Evolutionary conservation across 1,140 invertebrate genomes (phyloP).

Genomic region (Nilaparvata lugens): DNA sequence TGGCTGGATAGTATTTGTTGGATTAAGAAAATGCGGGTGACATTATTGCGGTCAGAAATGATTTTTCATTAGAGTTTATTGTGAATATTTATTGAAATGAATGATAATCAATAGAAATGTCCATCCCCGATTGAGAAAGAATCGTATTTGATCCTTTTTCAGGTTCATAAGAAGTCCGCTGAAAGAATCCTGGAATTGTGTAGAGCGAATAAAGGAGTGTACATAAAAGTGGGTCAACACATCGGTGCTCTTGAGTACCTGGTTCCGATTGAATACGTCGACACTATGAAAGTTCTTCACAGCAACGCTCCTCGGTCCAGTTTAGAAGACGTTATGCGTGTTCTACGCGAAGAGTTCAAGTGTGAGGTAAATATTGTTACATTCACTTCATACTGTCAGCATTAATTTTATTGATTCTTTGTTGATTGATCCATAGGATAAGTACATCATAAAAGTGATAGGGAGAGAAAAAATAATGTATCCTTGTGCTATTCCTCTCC

Average conservation of each 20-base stretch:
- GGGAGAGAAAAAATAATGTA: too few species aligned
- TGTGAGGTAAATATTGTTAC: slow-evolving; percentile 58
- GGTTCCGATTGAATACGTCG: slow-evolving; percentile 87
- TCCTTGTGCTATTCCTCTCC: too few species aligned
- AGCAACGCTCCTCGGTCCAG: slow-evolving; percentile 82
- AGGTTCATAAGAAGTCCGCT: slow-evolving; percentile 76
- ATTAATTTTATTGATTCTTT: too few species aligned
- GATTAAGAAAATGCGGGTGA: not conserved
- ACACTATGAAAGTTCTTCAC: slow-evolving; percentile 86
- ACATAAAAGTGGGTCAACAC: slow-evolving; percentile 97
- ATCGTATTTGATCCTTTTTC: slow-evolving; percentile 21
- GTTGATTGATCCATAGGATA: too few species aligned
- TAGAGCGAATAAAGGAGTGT: slow-evolving; percentile 89
- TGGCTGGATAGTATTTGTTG: not conserved
- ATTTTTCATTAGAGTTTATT: slow-evolving; percentile 1
- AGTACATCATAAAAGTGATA: too few species aligned
- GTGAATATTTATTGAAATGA: slow-evolving; percentile 2
- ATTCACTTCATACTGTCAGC: too few species aligned
- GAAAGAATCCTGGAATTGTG: slow-evolving; percentile 80
- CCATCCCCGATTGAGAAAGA: slow-evolving; percentile 26
- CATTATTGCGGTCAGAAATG: not conserved
- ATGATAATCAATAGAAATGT: too few species aligned
- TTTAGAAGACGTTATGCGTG: slow-evolving; percentile 72
- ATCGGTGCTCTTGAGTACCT: slow-evolving; percentile 93
- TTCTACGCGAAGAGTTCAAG: slow-evolving; percentile 82